Percentiles rank a stretch among this genome's conserved stretches.
These are phyloP conservation scores for Notothenia rossii DNA, from an alignment of 2,113 vertebrate species.

Conservation along the genomic window DNA sequence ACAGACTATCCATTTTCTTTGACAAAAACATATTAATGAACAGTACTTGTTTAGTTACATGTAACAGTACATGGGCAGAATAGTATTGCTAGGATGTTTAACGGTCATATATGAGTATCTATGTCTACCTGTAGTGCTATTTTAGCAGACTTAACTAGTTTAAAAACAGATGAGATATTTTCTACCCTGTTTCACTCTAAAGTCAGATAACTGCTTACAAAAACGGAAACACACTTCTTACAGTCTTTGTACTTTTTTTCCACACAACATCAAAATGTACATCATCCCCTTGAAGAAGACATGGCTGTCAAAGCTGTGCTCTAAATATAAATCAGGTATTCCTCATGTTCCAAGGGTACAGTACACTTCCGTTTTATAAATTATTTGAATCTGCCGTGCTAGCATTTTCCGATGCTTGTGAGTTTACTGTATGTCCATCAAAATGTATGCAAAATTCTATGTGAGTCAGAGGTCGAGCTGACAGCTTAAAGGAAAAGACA, in stretches of 20 bases:
- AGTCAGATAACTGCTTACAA: slow-evolving; percentile 37
- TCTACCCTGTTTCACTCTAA: neutral
- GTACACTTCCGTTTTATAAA: neutral
- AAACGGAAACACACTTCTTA: slow-evolving; percentile 14
- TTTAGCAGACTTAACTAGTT: neutral
- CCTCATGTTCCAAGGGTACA: slow-evolving; percentile 16
- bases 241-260: neutral
- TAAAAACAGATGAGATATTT: slow-evolving; percentile 1
- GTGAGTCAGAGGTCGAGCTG: neutral
- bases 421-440: neutral
- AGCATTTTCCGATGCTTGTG: neutral
- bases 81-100: neutral
- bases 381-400: slow-evolving; percentile 8
- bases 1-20: slow-evolving; percentile 2
- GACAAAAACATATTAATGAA: neutral
- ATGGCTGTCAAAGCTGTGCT: slow-evolving; percentile 20
- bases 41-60: neutral
- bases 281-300: neutral
- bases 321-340: slow-evolving; percentile 17
- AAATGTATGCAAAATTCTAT: slow-evolving; percentile 5
- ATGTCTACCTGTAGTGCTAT: neutral
- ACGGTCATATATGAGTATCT: neutral
- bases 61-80: neutral
- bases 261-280: slow-evolving; percentile 11
- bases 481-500: neutral